Evolutionary conservation across 2,888 invertebrate genomes (phyloP).

Genomic region (Amphipoea lucens): DNA sequence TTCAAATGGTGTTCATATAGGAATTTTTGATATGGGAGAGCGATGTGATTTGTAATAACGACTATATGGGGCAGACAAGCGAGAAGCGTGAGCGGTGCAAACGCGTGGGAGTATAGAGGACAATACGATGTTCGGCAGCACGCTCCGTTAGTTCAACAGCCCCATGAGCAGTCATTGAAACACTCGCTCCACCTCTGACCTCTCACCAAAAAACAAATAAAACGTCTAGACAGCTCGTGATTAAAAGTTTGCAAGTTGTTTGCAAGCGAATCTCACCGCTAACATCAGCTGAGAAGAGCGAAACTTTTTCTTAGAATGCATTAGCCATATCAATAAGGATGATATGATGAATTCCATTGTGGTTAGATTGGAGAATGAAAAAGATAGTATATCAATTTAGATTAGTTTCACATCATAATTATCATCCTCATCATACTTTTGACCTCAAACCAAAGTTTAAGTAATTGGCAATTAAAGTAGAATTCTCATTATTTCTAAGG

Average conservation of each 20-base stretch:
- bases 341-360: conserved; percentile 17
- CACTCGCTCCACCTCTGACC: conserved; percentile 56
- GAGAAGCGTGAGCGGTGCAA: conserved; percentile 60
- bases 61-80: conserved; percentile 54
- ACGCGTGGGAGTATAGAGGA: conserved; percentile 79
- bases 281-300: conserved; percentile 2
- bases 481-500: conserved; percentile 37
- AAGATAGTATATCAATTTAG: background rate
- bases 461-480: conserved; percentile 51
- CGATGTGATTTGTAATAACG: conserved; percentile 67
- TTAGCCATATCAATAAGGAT: conserved; percentile 16
- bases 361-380: background rate
- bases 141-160: conserved; percentile 82
- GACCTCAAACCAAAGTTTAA: conserved; percentile 5
- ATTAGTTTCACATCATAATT: background rate
- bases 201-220: conserved; percentile 36
- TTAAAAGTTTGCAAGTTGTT: conserved; percentile 22
- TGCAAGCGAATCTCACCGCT: conserved; percentile 17
- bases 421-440: background rate
- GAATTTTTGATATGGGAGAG: conserved; percentile 61
- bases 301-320: conserved; percentile 26
- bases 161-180: conserved; percentile 72
- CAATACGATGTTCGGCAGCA: conserved; percentile 73
- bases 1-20: conserved; percentile 13
- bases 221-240: conserved; percentile 49